Evolutionary conservation across 2,888 invertebrate species (phyloP).

Genomic region (Parnassius smintheus): DNA sequence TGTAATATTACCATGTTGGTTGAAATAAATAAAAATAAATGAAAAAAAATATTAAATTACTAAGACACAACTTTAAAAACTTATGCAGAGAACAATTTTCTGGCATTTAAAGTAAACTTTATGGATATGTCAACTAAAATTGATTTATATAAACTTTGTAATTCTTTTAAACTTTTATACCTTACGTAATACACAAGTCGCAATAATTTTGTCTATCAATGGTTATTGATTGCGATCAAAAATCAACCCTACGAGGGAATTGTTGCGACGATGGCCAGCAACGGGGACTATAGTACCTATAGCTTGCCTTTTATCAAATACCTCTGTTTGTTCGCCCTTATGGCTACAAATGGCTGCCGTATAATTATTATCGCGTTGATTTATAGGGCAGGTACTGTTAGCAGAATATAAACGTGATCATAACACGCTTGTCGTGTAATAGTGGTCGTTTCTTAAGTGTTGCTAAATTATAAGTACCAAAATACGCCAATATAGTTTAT

Average conservation of each 20-base stretch:
- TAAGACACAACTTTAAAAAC: no score
- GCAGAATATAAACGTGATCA: conserved; percentile 69
- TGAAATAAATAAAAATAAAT: no score
- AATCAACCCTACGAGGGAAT: conserved; percentile 33
- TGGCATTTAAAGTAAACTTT: no score
- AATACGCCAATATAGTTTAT: background rate
- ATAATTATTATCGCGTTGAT: conserved; percentile 76
- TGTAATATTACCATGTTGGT: no score
- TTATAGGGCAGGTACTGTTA: conserved; percentile 65
- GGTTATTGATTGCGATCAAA: conserved; percentile 35
- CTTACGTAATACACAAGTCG: background rate
- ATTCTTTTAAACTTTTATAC: background rate
- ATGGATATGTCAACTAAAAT: no score
- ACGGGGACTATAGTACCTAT: conserved; percentile 28
- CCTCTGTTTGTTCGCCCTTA: conserved; percentile 58
- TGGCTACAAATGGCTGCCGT: conserved; percentile 64
- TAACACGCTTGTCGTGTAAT: conserved; percentile 44
- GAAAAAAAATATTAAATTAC: no score
- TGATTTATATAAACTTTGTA: background rate
- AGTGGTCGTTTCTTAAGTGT: conserved; percentile 24
- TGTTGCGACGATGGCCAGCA: conserved; percentile 35
- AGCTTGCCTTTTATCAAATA: conserved; percentile 44
- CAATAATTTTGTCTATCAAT: conserved; percentile 33
- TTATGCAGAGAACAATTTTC: no score
- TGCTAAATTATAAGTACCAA: conserved; percentile 2